Conservation (phyloP, 2,113 vertebrate species). For the Cavia aperea region DNA sequence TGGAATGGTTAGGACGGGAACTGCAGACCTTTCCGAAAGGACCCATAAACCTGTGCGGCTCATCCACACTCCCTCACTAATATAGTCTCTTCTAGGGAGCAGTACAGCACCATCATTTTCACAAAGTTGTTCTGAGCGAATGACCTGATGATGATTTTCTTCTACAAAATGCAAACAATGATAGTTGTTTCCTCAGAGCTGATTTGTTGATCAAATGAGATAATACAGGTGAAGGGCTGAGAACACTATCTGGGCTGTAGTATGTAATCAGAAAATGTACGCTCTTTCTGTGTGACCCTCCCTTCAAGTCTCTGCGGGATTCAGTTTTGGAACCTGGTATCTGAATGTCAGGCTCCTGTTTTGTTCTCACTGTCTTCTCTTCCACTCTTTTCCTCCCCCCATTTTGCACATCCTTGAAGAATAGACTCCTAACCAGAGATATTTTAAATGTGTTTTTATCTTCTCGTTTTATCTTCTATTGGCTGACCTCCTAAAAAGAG, state of each 20-base stretch:
- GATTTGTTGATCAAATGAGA: neutral
- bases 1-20: neutral
- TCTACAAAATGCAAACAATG: conserved; percentile 15
- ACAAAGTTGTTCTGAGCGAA: neutral
- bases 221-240: neutral
- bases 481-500: neutral
- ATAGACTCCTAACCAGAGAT: neutral
- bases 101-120: neutral
- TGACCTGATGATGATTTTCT: neutral
- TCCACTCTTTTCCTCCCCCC: neutral
- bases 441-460: neutral
- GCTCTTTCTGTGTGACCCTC: neutral
- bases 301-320: neutral
- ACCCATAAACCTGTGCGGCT: neutral
- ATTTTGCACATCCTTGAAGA: neutral
- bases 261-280: neutral
- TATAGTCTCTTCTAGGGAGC: neutral
- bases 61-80: neutral
- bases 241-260: neutral
- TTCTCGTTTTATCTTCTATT: conserved; percentile 2
- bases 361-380: neutral
- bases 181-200: neutral
- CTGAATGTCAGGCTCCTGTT: neutral
- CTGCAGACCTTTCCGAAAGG: neutral
- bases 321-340: neutral